phyloP scores from a whole-genome alignment of 92 coral and sea anemone species.

The Metridium senile region DNA sequence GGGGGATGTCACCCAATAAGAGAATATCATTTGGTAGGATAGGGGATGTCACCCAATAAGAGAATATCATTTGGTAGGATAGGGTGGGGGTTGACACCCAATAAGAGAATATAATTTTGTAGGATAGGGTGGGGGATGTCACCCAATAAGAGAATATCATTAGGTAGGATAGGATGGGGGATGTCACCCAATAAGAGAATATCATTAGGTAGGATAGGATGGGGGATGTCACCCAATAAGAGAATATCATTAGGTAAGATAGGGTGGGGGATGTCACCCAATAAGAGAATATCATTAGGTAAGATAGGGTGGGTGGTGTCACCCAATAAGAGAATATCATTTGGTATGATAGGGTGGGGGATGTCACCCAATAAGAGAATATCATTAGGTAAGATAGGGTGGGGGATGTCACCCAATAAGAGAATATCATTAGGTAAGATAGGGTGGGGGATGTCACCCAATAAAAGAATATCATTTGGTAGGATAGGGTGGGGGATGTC shows the following conservation, averaged over 20 bases:
- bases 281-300: no score
- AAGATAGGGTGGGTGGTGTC: constrained; percentile 63
- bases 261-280: constrained; percentile 63
- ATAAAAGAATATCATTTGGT: no score
- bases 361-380: constrained; percentile 56
- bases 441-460: constrained; percentile 63
- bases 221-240: constrained; percentile 49
- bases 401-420: constrained; percentile 49
- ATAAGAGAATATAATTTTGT: no score
- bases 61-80: no score
- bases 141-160: no score
- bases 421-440: constrained; percentile 61
- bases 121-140: constrained; percentile 66
- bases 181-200: constrained; percentile 56
- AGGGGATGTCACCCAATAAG: constrained; percentile 49
- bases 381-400: constrained; percentile 71
- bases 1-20: constrained; percentile 49
- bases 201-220: constrained; percentile 71
- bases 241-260: constrained; percentile 61
- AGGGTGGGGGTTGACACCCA: no score
- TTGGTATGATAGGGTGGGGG: constrained; percentile 66
- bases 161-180: constrained; percentile 64
- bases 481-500: constrained; percentile 64
- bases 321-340: constrained; percentile 20
- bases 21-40: no score